Evolutionary conservation across 2,888 invertebrate genomes (phyloP).

Genomic region (Drosophila falleni): DNA sequence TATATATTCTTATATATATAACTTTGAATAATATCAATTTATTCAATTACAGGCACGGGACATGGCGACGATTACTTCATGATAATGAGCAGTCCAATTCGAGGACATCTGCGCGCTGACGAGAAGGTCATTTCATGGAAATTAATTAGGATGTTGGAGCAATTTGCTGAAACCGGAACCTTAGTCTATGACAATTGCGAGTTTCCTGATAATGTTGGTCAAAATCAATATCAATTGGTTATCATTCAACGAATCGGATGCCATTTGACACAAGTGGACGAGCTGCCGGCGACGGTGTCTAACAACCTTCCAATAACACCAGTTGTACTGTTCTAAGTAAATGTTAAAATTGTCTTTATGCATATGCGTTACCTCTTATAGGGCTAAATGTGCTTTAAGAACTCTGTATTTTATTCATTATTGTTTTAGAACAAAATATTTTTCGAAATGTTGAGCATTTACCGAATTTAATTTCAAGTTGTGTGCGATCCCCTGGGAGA

Average conservation of each 20-base stretch:
- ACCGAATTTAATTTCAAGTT: no score
- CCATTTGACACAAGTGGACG: not conserved
- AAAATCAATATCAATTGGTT: conserved; percentile 8
- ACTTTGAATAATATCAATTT: not conserved
- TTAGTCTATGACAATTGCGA: conserved; percentile 9
- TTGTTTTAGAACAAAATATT: not conserved
- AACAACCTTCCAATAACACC: not conserved
- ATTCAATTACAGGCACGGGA: conserved; percentile 4
- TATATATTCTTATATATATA: not conserved
- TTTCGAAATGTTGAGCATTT: no score
- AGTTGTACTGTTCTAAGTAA: not conserved
- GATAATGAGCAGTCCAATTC: conserved; percentile 11
- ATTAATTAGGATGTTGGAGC: conserved; percentile 14
- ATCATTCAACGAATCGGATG: conserved; percentile 10
- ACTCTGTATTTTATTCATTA: not conserved
- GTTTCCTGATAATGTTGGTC: conserved; percentile 6
- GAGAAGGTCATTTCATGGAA: conserved; percentile 16
- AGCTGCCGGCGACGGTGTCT: conserved; percentile 8
- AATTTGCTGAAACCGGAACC: not conserved
- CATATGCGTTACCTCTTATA: not conserved
- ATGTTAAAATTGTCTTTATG: not conserved
- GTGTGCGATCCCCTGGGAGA: no score
- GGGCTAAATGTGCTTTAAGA: no score
- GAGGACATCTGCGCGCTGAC: conserved; percentile 5
- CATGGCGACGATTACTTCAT: conserved; percentile 23